Evolutionary conservation across 2,797 vertebrate genomes (phyloP).

Genomic region (Anabacerthia variegaticeps): DNA sequence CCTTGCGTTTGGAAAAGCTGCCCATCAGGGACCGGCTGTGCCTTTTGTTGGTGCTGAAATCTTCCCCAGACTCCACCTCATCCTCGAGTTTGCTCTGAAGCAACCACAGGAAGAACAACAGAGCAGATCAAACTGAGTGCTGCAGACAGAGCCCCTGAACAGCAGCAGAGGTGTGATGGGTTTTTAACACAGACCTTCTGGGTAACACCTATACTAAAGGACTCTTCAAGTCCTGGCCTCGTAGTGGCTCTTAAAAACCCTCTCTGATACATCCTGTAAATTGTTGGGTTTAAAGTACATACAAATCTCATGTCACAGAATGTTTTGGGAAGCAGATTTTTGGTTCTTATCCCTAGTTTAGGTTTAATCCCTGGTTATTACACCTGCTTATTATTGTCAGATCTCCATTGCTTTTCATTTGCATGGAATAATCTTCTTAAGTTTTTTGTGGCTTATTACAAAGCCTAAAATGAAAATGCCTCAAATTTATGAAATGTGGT

Average conservation of each 20-base stretch:
- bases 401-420: background rate
- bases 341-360: background rate
- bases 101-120: background rate
- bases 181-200: background rate
- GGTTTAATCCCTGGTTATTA: background rate
- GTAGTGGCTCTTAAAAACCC: background rate
- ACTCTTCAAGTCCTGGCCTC: background rate
- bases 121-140: background rate
- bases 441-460: background rate
- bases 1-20: conserved; percentile 94
- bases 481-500: background rate
- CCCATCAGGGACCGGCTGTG: conserved; percentile 83
- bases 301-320: background rate
- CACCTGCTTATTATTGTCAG: background rate
- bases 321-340: background rate
- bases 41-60: conserved; percentile 78
- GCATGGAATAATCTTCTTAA: background rate
- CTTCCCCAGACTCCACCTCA: conserved; percentile 82
- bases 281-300: background rate
- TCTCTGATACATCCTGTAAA: background rate
- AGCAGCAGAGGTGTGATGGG: background rate
- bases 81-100: conserved; percentile 85
- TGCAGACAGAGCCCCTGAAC: background rate
- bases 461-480: background rate
- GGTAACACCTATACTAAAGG: background rate